Conservation (phyloP, 2,797 vertebrate species). For the Hipposideros larvatus region DNA sequence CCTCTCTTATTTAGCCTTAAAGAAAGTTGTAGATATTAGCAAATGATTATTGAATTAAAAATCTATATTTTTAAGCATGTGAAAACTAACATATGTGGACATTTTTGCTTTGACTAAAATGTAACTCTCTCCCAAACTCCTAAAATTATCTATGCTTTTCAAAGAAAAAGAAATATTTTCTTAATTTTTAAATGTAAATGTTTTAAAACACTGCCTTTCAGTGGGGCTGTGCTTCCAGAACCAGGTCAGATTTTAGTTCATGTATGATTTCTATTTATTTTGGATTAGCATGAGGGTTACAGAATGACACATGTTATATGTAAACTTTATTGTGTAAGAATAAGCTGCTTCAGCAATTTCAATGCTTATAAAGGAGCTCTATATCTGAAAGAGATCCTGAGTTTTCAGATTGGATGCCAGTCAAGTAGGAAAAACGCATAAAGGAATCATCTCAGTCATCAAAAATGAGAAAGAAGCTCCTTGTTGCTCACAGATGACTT, state of each 20-base stretch:
- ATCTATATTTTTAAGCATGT: conserved; percentile 75
- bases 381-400: conserved; percentile 45
- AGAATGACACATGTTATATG: not conserved
- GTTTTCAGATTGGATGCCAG: conserved; percentile 63
- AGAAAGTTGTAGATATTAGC: conserved; percentile 88
- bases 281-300: not conserved
- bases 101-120: conserved; percentile 70
- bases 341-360: conserved; percentile 56
- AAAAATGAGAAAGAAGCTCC: conserved; percentile 37
- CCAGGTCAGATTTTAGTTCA: conserved; percentile 65
- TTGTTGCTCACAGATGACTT: not conserved
- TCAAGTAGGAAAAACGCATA: conserved; percentile 50
- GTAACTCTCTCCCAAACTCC: conserved; percentile 48
- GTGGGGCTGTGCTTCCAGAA: conserved; percentile 68
- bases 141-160: conserved; percentile 59
- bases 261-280: conserved; percentile 65
- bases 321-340: conserved; percentile 13
- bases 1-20: conserved; percentile 88
- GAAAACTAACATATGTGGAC: conserved; percentile 75
- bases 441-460: conserved; percentile 19
- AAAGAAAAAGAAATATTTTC: conserved; percentile 58
- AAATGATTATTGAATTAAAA: conserved; percentile 82
- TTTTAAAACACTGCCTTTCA: conserved; percentile 53
- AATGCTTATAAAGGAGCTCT: not conserved
- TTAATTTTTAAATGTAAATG: conserved; percentile 74